phyloP scores from a whole-genome alignment of 1,140 invertebrate species.

The Rhyzopertha dominica region DNA sequence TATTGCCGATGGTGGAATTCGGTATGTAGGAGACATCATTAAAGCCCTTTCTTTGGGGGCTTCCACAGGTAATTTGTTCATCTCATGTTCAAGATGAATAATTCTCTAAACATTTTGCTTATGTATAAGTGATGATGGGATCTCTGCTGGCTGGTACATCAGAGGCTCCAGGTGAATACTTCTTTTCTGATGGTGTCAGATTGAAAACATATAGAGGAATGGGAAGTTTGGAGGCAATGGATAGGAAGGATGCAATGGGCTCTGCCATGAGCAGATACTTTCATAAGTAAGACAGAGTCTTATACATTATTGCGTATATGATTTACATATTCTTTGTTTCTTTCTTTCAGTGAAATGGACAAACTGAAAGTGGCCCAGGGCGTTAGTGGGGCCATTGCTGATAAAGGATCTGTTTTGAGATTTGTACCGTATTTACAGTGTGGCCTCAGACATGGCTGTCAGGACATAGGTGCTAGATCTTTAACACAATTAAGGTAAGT shows the following conservation, averaged over 20 bases:
- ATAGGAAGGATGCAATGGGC: slow-evolving; percentile 79
- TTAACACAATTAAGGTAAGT: slow-evolving; percentile 55
- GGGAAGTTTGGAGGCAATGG: slow-evolving; percentile 99
- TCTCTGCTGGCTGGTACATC: slow-evolving; percentile 95
- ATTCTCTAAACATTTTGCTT: too few relatives aligned
- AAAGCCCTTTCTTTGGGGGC: slow-evolving; percentile 93
- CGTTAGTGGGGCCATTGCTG: slow-evolving; percentile 95
- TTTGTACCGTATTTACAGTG: slow-evolving; percentile 95
- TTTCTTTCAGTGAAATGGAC: slow-evolving; percentile 74
- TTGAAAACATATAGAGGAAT: slow-evolving; percentile 99
- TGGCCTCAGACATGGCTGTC: slow-evolving; percentile 93
- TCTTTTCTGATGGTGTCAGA: slow-evolving; percentile 95
- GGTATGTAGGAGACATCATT: slow-evolving; percentile 91
- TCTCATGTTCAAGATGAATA: too few relatives aligned
- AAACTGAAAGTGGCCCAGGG: slow-evolving; percentile 97
- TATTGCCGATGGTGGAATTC: slow-evolving; percentile 97
- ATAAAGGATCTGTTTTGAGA: slow-evolving; percentile 93
- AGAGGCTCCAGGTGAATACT: slow-evolving; percentile 98
- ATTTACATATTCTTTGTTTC: slow-evolving; percentile 16
- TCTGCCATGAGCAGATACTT: slow-evolving; percentile 81
- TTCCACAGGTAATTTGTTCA: slow-evolving; percentile 58
- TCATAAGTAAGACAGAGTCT: slow-evolving; percentile 53
- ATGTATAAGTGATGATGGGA: slow-evolving; percentile 91
- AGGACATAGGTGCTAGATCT: slow-evolving; percentile 86
- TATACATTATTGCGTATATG: too few relatives aligned